Base-by-base conservation (phyloP, 2,888 invertebrate species). In the Cephus rjabovi region DNA sequence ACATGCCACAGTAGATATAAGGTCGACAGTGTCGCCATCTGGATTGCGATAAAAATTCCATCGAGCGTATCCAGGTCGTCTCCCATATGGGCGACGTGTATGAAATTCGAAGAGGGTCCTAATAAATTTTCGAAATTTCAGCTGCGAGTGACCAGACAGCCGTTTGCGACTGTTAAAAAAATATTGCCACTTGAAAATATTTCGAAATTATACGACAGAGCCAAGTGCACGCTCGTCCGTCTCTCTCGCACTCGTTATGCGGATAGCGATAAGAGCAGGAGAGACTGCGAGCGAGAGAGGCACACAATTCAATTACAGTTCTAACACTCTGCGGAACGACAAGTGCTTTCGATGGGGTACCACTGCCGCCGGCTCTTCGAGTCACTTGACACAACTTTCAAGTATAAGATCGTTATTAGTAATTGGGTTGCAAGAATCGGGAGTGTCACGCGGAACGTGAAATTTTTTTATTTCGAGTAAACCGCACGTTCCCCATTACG, bases 151-250 rank as follows among this genome's bases (percentile, higher is more conserved):
- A 56, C 56, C 56, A 23, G 23, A 15, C 71, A 15, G 71, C 15
- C 71, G 71, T 31, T 71, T 34, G 71, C 15, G 71, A 31, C 71
- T 71, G 71, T 34, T 34, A 31, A 12, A 71, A 71, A 71, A 71
- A 71, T 71, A 71, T 71, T 31, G 33, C 71, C 71, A 71, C 71
- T 71, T 23, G 71, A 15, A 71, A 71, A 12, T 71, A 71, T 71
- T 33, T 30, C 12, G 31, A 71, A 71, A 71, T 71, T 71, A 71
- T 71, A 33, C 71, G 12, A 2, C 31, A 31, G 31, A 71, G 12
- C 12, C 31, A 15, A 12, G 71, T 34, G 71, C 71, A 3, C 71
- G 12, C 3, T 34, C 15, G 3, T 71, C 23, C 6, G 9, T 56
- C 56, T 56, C 56, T 56, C 9, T 56, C 56, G 6, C 56, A 2